Conservation (phyloP, 2,888 invertebrate genomes). For the Hyles lineata region DNA sequence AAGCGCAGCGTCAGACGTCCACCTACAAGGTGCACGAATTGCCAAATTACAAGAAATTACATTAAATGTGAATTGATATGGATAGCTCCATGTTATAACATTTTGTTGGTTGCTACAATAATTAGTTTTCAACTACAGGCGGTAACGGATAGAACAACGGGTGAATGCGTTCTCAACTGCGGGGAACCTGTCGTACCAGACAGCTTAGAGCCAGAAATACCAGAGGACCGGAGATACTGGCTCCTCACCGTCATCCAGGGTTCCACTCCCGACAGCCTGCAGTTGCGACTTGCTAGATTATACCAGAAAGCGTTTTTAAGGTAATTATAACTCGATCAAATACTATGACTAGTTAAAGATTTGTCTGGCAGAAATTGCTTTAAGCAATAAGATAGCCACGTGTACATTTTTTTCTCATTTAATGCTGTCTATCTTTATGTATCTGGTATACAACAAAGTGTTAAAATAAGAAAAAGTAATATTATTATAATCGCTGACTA, state of each 20-base stretch:
- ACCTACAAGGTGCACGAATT: too few relatives aligned
- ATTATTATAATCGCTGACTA: too few relatives aligned
- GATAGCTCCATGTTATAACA: background rate
- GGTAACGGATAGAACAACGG: constrained; percentile 78
- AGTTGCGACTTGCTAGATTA: constrained; percentile 89
- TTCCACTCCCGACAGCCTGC: constrained; percentile 86
- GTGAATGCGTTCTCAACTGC: constrained; percentile 83
- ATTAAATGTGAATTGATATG: background rate
- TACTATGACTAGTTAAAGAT: too few relatives aligned
- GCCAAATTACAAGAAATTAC: too few relatives aligned
- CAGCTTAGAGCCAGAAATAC: constrained; percentile 81
- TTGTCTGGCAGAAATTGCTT: too few relatives aligned
- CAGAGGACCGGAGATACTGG: constrained; percentile 91
- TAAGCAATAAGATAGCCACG: background rate
- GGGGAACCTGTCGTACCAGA: constrained; percentile 72
- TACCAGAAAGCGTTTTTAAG: constrained; percentile 93
- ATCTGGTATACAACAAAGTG: too few relatives aligned
- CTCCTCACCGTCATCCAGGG: constrained; percentile 90
- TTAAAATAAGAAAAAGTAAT: background rate
- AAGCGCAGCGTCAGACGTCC: too few relatives aligned
- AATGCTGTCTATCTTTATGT: too few relatives aligned
- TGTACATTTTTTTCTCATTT: too few relatives aligned
- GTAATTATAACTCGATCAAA: constrained; percentile 62
- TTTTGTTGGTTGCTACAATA: constrained; percentile 4
- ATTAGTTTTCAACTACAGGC: constrained; percentile 56